phyloP scores from a whole-genome alignment of 1,140 invertebrate genomes.

The Drosophila pseudoananassae region DNA sequence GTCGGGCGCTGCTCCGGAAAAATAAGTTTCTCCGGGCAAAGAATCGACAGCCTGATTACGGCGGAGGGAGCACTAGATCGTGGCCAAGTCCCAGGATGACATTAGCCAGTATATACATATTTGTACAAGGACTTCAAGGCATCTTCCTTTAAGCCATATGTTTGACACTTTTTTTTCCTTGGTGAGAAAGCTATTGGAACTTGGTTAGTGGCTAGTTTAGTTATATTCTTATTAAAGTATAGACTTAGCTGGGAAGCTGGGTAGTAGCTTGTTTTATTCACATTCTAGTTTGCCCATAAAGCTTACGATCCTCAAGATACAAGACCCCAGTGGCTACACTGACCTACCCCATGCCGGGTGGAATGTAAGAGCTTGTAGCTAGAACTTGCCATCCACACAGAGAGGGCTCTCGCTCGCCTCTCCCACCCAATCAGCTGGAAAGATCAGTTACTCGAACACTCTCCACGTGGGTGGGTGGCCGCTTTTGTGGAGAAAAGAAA shows the following conservation, averaged over 20 bases:
- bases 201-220: too few species aligned
- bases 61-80: constrained; percentile 2
- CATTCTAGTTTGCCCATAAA: too few species aligned
- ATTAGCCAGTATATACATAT: background rate
- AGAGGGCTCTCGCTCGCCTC: background rate
- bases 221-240: too few species aligned
- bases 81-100: background rate
- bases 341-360: background rate
- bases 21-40: constrained; percentile 17
- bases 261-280: too few species aligned
- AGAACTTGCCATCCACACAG: background rate
- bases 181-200: too few species aligned
- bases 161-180: too few species aligned
- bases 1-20: background rate
- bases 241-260: too few species aligned
- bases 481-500: too few species aligned
- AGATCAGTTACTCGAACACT: constrained; percentile 10
- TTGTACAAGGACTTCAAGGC: background rate
- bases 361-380: background rate
- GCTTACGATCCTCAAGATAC: background rate
- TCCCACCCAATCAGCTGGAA: constrained; percentile 8
- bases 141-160: background rate
- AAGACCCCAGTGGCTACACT: background rate
- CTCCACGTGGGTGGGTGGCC: constrained; percentile 21
- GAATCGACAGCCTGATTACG: constrained; percentile 35